These are phyloP conservation scores for Diplodus sargus DNA, from an alignment of 2,797 vertebrate species.

Conservation along the genomic window DNA sequence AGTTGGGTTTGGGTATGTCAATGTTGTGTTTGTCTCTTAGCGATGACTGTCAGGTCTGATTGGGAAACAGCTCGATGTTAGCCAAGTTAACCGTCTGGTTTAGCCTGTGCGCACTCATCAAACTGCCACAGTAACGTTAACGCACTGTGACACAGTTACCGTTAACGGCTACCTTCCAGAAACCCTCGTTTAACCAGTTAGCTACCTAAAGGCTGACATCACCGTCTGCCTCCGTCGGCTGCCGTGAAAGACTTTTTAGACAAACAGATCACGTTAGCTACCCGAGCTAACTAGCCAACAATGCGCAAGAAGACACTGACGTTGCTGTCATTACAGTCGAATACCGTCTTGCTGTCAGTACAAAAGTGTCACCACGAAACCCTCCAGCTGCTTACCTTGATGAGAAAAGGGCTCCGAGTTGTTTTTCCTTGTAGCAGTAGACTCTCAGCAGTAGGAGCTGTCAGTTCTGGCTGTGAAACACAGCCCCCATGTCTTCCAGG, in stretches of 20 bases:
- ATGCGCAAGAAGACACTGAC: constrained; percentile 51
- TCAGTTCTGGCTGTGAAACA: constrained; percentile 69
- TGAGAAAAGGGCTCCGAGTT: constrained; percentile 25
- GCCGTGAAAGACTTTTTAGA: background rate
- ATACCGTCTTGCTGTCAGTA: background rate
- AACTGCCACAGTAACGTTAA: background rate
- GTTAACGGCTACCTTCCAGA: background rate
- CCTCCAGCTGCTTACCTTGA: constrained; percentile 63
- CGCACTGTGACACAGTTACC: background rate
- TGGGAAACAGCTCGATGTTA: constrained; percentile 32
- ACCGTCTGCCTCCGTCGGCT: background rate
- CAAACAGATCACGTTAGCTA: constrained; percentile 22
- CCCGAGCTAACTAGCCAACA: constrained; percentile 67
- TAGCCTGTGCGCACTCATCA: constrained; percentile 24
- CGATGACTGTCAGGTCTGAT: constrained; percentile 13
- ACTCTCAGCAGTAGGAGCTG: constrained; percentile 43
- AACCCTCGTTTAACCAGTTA: background rate
- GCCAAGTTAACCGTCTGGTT: constrained; percentile 36
- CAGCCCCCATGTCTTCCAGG: constrained; percentile 81
- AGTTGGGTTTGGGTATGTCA: accelerated
- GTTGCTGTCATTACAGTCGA: constrained; percentile 17
- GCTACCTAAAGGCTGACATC: constrained; percentile 9
- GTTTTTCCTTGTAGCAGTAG: constrained; percentile 4
- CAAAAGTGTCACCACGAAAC: background rate
- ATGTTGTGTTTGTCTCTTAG: background rate